A percentile compares a stretch with the other conserved stretches of the same genome.
phyloP scores from a whole-genome alignment of 2,113 vertebrate genomes.

The Hiodon tergisus region DNA sequence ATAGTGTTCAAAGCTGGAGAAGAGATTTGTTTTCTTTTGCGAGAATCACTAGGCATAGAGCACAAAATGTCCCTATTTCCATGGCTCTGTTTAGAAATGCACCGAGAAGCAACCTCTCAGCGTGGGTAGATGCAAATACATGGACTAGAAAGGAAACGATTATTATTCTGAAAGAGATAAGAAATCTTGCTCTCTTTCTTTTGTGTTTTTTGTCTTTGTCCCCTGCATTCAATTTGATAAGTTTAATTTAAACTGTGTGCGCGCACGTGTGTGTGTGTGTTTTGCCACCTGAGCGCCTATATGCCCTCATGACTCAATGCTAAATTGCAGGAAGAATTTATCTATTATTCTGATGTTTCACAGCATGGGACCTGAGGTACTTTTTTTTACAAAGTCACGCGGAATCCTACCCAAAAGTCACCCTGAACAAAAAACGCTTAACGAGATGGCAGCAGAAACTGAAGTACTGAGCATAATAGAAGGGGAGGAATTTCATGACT shows the following conservation, averaged over 20 bases:
- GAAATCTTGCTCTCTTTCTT: background rate
- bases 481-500: slow-evolving; percentile 30
- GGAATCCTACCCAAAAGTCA: slow-evolving; percentile 32
- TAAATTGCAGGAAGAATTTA: slow-evolving; percentile 26
- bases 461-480: slow-evolving; percentile 28
- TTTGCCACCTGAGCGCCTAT: background rate
- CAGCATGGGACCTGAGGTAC: slow-evolving; percentile 20
- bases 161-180: background rate
- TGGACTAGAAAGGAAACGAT: background rate
- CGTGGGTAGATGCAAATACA: too few species aligned
- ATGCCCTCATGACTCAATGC: slow-evolving; percentile 27
- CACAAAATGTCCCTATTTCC: background rate
- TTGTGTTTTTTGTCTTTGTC: background rate
- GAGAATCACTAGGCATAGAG: background rate
- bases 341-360: slow-evolving; percentile 25
- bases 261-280: too few species aligned
- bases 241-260: too few species aligned
- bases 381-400: slow-evolving; percentile 16
- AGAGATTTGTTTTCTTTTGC: background rate
- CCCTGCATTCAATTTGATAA: background rate
- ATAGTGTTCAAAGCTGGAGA: background rate
- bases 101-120: background rate
- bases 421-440: slow-evolving; percentile 36
- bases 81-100: background rate
- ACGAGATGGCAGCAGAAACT: slow-evolving; percentile 35